Evolutionary conservation across 2,888 invertebrate genomes (phyloP).

Genomic region (Tiliacea aurago): DNA sequence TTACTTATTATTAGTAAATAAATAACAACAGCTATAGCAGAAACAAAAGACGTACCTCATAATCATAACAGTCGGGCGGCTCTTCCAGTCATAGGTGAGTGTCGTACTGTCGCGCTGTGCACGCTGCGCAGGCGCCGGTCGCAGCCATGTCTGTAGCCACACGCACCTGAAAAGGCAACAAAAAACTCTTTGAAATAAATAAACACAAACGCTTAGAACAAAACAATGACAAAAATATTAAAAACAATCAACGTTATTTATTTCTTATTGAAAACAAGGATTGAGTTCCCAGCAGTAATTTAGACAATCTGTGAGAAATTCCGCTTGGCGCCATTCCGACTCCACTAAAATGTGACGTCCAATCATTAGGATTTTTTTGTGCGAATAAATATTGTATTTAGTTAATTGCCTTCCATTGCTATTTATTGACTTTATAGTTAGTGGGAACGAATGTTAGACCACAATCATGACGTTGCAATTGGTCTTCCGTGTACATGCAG

Average conservation of each 20-base stretch:
- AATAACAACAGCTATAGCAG: background rate
- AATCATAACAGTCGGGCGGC: background rate
- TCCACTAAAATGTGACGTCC: slow-evolving; percentile 63
- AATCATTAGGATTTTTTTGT: slow-evolving; percentile 62
- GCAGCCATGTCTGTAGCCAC: slow-evolving; percentile 31
- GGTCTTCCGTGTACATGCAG: slow-evolving; percentile 13
- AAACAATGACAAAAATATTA: slow-evolving; percentile 67
- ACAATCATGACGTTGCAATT: slow-evolving; percentile 6
- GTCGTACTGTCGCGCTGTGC: slow-evolving; percentile 12
- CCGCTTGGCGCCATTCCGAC: slow-evolving; percentile 72
- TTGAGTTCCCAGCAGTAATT: slow-evolving; percentile 74
- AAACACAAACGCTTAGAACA: slow-evolving; percentile 41
- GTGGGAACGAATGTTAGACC: slow-evolving; percentile 7
- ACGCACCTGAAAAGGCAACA: slow-evolving; percentile 72
- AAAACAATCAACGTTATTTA: slow-evolving; percentile 70
- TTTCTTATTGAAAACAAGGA: slow-evolving; percentile 74
- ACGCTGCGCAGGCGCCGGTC: slow-evolving; percentile 14
- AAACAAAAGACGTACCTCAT: slow-evolving; percentile 27
- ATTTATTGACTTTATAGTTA: slow-evolving; percentile 49
- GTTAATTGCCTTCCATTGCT: slow-evolving; percentile 63
- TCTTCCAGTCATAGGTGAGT: slow-evolving; percentile 6
- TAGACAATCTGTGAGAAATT: slow-evolving; percentile 81
- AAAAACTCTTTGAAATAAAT: slow-evolving; percentile 65
- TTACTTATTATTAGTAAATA: slow-evolving; percentile 13
- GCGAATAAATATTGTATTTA: slow-evolving; percentile 71